phyloP scores from a whole-genome alignment of 2,888 invertebrate genomes.

The Eupithecia dodoneata region DNA sequence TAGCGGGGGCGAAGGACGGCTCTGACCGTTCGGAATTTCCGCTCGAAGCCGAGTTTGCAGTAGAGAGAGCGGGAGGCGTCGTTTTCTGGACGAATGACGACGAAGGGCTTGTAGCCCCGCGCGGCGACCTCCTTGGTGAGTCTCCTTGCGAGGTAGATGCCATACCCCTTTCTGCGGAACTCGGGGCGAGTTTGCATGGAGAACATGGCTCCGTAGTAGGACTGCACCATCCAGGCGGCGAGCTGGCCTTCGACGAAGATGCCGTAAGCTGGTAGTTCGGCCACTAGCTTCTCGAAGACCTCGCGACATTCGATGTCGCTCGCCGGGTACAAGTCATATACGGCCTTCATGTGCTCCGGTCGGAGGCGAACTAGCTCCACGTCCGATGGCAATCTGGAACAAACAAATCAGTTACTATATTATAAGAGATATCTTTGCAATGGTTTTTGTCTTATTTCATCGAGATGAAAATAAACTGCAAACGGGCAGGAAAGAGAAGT shows the following conservation, averaged over 20 bases:
- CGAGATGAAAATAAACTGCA: not conserved
- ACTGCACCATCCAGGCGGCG: constrained; percentile 96
- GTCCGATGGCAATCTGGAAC: constrained; percentile 84
- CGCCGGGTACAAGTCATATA: constrained; percentile 94
- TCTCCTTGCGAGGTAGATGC: constrained; percentile 88
- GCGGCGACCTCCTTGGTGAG: constrained; percentile 87
- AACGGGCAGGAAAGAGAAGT: not conserved
- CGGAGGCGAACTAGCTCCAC: constrained; percentile 90
- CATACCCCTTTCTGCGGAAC: constrained; percentile 89
- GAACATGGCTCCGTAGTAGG: constrained; percentile 96
- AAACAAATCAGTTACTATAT: not conserved
- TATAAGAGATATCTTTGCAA: not conserved
- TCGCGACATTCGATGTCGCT: constrained; percentile 94
- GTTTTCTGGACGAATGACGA: constrained; percentile 93
- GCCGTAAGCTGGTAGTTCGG: constrained; percentile 91
- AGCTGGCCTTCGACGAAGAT: constrained; percentile 90
- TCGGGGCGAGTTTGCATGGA: constrained; percentile 94
- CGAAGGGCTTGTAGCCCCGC: constrained; percentile 92
- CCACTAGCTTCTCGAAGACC: constrained; percentile 91
- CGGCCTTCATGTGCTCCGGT: constrained; percentile 91
- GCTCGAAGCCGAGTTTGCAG: constrained; percentile 92
- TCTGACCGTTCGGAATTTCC: constrained; percentile 91
- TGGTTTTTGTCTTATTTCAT: not conserved
- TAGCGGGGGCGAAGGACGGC: constrained; percentile 88
- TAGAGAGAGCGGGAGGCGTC: constrained; percentile 93